A percentile compares a stretch with the other conserved stretches of the same genome.
phyloP scores from a whole-genome alignment of 2,797 vertebrate genomes.

The Hylomyscus alleni region DNA sequence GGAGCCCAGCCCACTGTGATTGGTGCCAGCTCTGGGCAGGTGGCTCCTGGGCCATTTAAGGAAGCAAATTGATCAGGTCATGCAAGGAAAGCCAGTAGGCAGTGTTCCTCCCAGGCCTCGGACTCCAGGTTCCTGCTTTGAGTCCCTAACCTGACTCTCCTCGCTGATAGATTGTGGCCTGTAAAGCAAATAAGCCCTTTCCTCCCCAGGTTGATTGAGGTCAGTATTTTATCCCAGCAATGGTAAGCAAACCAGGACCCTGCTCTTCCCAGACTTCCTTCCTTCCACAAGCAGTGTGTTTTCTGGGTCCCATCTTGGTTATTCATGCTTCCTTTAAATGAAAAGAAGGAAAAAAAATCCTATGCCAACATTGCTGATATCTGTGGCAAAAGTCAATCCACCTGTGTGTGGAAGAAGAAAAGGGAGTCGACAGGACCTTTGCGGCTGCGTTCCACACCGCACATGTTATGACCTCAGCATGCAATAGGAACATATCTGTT shows the following conservation, averaged over 20 bases:
- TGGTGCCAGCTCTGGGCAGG: too few relatives aligned
- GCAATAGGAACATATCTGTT: rapidly evolving
- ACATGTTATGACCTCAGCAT: too few relatives aligned
- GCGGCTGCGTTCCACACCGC: not conserved
- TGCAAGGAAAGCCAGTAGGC: not conserved
- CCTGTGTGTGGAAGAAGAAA: not conserved
- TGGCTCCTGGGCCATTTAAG: not conserved
- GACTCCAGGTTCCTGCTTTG: not conserved
- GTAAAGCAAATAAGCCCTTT: not conserved
- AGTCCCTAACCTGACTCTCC: not conserved
- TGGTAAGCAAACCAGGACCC: too few relatives aligned
- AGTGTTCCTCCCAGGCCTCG: not conserved
- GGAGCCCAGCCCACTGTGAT: not conserved
- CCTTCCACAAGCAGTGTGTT: not conserved
- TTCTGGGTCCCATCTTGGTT: not conserved
- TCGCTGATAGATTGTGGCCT: not conserved
- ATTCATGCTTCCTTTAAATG: not conserved
- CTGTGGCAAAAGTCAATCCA: not conserved
- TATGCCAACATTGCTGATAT: not conserved
- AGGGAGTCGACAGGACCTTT: not conserved
- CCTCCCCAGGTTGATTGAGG: too few relatives aligned
- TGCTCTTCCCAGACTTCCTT: not conserved
- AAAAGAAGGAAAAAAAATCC: not conserved
- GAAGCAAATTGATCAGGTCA: not conserved
- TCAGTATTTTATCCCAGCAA: not conserved